Percentiles rank a stretch among this genome's conserved stretches.
phyloP scores from a whole-genome alignment of 1,140 invertebrate species.

The Himalopsyche phryganea region DNA sequence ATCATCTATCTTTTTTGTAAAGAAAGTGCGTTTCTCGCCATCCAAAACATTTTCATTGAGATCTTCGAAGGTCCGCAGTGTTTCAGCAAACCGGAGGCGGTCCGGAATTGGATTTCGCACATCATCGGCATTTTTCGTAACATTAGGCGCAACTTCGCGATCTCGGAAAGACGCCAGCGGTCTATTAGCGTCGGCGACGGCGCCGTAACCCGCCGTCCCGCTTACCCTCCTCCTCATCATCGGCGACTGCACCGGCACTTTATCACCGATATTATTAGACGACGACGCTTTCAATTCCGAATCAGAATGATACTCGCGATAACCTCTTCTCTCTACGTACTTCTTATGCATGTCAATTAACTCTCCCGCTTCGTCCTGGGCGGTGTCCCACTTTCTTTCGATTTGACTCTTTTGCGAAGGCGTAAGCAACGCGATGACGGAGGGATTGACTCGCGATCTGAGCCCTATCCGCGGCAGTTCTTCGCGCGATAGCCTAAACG shows the following conservation, averaged over 20 bases:
- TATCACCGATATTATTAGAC: constrained; percentile 39
- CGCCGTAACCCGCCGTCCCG: constrained; percentile 23
- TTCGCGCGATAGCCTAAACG: constrained; percentile 43
- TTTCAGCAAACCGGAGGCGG: constrained; percentile 36
- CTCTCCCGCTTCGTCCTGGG: constrained; percentile 53
- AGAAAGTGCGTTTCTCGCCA: constrained; percentile 25
- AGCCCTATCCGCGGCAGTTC: constrained; percentile 56
- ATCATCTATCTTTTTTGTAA: constrained; percentile 32
- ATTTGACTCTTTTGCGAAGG: constrained; percentile 63
- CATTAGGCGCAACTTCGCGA: constrained; percentile 29
- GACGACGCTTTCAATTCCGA: constrained; percentile 35
- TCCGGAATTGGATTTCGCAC: constrained; percentile 41
- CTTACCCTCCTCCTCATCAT: constrained; percentile 10
- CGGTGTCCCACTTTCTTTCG: constrained; percentile 46
- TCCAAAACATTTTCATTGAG: constrained; percentile 37
- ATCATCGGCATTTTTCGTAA: constrained; percentile 36
- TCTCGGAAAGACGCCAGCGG: constrained; percentile 57
- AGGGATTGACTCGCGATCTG: constrained; percentile 56
- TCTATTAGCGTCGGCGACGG: constrained; percentile 42
- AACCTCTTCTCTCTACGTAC: constrained; percentile 60
- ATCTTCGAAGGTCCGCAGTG: constrained; percentile 28
- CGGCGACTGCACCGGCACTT: constrained; percentile 35
- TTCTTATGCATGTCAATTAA: constrained; percentile 66
- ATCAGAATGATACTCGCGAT: constrained; percentile 48
- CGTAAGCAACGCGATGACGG: constrained; percentile 64